Base-by-base conservation (phyloP, 1,140 invertebrate genomes). In the Drosophila carrolli region DNA sequence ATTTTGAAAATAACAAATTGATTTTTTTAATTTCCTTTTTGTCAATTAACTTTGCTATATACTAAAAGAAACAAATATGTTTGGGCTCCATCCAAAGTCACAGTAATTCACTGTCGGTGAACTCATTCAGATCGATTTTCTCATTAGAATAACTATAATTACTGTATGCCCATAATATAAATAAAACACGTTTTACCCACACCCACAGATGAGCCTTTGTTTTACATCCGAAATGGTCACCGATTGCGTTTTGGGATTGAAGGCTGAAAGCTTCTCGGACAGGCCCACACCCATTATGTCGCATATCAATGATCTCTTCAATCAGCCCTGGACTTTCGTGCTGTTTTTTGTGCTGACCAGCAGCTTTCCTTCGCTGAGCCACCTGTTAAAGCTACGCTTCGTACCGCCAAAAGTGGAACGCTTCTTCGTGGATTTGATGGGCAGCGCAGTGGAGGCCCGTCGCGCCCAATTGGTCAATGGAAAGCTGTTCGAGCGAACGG, bases 211-310 rank as follows among this genome's bases (percentile, higher is more conserved):
- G 29, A 92, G 90, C 38, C 61, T 88, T 1, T 86, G 91, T 51
- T 94, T 91, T 47, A 94, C 93, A 0, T 88, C 92, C 0, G 94
- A 94, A 59, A 91, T 93, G 13, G 93, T 94, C 3, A 93, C 93
- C 0, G 93, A 91, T 58, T 93, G 92, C 9, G 93, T 93, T 0
- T 90, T 94, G 58, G 94, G 93, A 0, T 65, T 94, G 2, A 82
- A 92, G 5, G 93, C 92, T 0, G 79, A 91, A 40, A 90, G 86
- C 84, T 93, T 90, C 58, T 16, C 63, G 7, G 74, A 80, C 0
- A 86, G 74, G 0, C 78, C 72, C 6, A 73, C 84, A 4, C 92
- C 82, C 1, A 79, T 84, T 19, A 67, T 83, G 66, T 68, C 8
- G 48, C 59, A 44, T 41, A 78, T 50, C n/a, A 67, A 44, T 16